Base-by-base conservation (phyloP, 2,113 vertebrate species). In the Chamaea fasciata region DNA sequence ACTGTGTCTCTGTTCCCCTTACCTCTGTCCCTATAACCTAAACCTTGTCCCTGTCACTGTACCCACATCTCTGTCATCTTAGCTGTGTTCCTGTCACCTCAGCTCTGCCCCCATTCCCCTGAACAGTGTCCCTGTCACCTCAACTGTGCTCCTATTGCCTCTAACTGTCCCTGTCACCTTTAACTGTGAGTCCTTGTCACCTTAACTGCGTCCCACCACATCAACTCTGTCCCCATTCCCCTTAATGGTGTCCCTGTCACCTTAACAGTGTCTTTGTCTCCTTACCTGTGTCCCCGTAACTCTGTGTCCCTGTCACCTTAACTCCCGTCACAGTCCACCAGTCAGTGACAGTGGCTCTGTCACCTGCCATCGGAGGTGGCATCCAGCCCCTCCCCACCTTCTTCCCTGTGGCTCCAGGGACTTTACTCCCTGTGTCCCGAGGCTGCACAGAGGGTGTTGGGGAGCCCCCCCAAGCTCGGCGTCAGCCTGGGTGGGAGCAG, bases 331-430 rank as follows among this genome's bases (percentile, higher is more conserved):
- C 39, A n/a, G 55, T 44, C 27, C 26, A 21, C 8, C 37, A 30
- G 7, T 39, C 59, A 7, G 50, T 57, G 15, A 19, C 76, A 3
- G 3, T 5, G 8, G 44, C 78, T 60, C 39, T 33, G 42, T 26
- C 67, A 21, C 15, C 39, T n/a, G 33, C 79, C 10, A 0, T 10
- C 2, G 6, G 33, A 19, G 26, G 21, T 35, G 69, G 9, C 83
- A 64, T 2, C 86, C 42, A 7, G 1, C 1, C 0, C n/a, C 30
- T 37, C 41, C 27, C 55, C 33, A 4, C 42, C 42, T 17, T 13
- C 46, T 59, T 33, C 41, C 59, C n/a, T 1, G 0, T 18, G 28
- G 4, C 39, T 41, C 59, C 27, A 20, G 27, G 67, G 27, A 2
- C 11, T 63, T 85, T 4, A 6, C 11, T 50, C 39, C 60, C 64